These are phyloP conservation scores for Corynorhinus townsendii DNA, from an alignment of 2,113 vertebrate species.

Conservation along the genomic window DNA sequence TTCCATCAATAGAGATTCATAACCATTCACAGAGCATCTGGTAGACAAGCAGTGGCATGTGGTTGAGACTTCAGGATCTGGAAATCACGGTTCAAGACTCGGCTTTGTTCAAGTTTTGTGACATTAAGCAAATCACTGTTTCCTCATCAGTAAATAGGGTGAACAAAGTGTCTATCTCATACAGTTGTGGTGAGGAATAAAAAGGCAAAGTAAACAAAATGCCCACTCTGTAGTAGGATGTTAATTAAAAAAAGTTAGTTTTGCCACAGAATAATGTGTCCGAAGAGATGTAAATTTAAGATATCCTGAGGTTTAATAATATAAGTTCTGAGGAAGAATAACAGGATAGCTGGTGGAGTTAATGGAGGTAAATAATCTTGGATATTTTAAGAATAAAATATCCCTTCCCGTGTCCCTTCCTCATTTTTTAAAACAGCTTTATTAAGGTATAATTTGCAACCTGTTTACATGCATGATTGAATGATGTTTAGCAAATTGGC, in stretches of 20 bases:
- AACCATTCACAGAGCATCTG: neutral
- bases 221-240: neutral
- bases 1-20: neutral
- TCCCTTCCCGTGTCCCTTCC: accelerated
- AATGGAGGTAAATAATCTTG: neutral
- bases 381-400: neutral
- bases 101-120: neutral
- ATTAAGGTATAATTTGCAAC: neutral
- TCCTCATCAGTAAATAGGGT: neutral
- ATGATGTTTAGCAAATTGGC: neutral
- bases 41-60: accelerated
- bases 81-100: neutral
- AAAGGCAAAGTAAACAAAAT: neutral
- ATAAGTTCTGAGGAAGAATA: neutral
- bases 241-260: neutral
- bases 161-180: neutral
- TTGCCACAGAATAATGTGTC: neutral
- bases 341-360: neutral
- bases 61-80: neutral
- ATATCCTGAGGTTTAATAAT: neutral
- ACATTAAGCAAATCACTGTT: neutral
- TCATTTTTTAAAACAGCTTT: neutral
- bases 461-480: neutral
- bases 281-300: neutral
- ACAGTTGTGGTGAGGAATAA: neutral